Percentiles rank a stretch among this genome's conserved stretches.
Conservation (phyloP, 2,797 vertebrate species). For the Australoheros facetus region DNA sequence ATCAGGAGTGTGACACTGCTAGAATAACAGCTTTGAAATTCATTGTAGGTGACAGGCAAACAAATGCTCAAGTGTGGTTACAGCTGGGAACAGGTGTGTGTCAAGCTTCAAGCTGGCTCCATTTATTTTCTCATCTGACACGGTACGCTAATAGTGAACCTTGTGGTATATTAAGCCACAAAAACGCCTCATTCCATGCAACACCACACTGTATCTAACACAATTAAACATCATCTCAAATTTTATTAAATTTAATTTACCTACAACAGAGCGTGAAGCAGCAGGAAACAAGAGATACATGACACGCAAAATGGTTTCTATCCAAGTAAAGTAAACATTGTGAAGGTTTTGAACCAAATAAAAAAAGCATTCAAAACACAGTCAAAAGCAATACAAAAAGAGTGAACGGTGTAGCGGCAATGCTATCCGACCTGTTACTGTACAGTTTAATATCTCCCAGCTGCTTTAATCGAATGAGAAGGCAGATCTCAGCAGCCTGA, state of each 20-base stretch:
- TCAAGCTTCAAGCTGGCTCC: slow-evolving; percentile 57
- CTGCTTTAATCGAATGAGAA: slow-evolving; percentile 59
- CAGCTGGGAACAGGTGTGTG: slow-evolving; percentile 68
- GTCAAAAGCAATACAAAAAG: not conserved
- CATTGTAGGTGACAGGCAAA: slow-evolving; percentile 68
- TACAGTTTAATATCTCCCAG: slow-evolving; percentile 42
- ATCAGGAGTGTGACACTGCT: slow-evolving; percentile 49
- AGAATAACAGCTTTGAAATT: slow-evolving; percentile 61
- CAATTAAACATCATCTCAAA: slow-evolving; percentile 21
- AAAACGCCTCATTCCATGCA: slow-evolving; percentile 17
- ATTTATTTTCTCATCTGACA: slow-evolving; percentile 59
- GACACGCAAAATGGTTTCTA: not conserved
- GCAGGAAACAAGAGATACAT: not conserved
- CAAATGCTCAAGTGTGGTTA: slow-evolving; percentile 52
- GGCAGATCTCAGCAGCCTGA: slow-evolving; percentile 55
- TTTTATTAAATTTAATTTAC: slow-evolving; percentile 15
- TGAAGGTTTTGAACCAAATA: slow-evolving; percentile 1
- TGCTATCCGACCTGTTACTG: slow-evolving; percentile 25
- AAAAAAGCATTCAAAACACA: not conserved
- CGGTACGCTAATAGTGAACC: slow-evolving; percentile 39
- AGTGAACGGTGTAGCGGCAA: not conserved
- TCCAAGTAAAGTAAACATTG: not conserved
- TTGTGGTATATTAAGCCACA: slow-evolving; percentile 17
- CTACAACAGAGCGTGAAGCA: slow-evolving; percentile 10
- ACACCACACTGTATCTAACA: not conserved